Percentiles rank a stretch among this genome's conserved stretches.
These are phyloP conservation scores for Chionodraco myersi DNA, from an alignment of 2,113 vertebrate genomes.

Conservation along the genomic window DNA sequence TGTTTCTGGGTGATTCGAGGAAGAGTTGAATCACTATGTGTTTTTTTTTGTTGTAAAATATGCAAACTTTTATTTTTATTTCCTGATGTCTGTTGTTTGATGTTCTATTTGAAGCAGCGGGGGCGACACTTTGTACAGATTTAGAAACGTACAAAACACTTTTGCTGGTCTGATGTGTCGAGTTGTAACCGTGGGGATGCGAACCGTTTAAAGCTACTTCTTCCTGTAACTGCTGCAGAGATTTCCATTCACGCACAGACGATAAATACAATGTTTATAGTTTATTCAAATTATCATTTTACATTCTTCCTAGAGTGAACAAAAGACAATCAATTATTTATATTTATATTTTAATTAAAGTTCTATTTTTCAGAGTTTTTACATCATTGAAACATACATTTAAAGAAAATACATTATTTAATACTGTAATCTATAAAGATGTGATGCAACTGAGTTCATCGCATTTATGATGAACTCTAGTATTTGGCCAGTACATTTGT, in stretches of 20 bases:
- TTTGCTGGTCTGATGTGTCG: conserved; percentile 73
- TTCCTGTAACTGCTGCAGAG: conserved; percentile 71
- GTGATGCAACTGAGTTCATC: conserved; percentile 27
- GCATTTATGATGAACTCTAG: conserved; percentile 29
- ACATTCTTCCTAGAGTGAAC: conserved; percentile 64
- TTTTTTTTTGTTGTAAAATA: conserved; percentile 85
- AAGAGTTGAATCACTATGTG: conserved; percentile 82
- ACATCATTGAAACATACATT: conserved; percentile 65
- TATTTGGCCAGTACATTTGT: conserved; percentile 16
- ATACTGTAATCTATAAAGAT: conserved; percentile 56
- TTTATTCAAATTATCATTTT: conserved; percentile 32
- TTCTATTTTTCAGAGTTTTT: conserved; percentile 71
- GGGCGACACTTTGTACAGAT: conserved; percentile 81
- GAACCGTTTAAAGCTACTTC: conserved; percentile 86
- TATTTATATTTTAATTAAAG: conserved; percentile 82
- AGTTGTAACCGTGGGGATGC: conserved; percentile 54
- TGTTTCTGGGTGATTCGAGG: conserved; percentile 78
- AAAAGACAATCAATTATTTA: conserved; percentile 83
- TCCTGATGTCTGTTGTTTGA: conserved; percentile 80
- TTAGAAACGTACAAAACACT: conserved; percentile 55
- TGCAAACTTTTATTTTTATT: conserved; percentile 81
- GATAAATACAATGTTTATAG: conserved; percentile 59
- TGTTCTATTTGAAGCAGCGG: conserved; percentile 77
- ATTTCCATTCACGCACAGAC: conserved; percentile 61
- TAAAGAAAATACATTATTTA: conserved; percentile 71